Evolutionary conservation across 64 coral and sea anemone species (phyloP).

Genomic region (Cladopsammia gracilis): DNA sequence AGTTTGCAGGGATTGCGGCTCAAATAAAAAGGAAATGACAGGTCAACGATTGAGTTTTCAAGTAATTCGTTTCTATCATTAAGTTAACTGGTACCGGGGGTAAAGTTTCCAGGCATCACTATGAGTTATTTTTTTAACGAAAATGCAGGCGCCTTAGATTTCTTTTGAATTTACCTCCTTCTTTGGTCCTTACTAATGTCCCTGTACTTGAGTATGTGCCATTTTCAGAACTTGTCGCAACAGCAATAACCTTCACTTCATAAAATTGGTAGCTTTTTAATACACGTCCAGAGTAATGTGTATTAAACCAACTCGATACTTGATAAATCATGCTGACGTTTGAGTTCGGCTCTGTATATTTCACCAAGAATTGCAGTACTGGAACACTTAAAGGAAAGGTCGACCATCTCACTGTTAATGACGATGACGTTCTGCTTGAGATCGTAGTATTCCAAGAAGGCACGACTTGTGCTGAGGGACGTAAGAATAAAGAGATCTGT

Average conservation of each 20-base stretch:
- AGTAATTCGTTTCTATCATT: too few species aligned
- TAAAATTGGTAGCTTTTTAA: background rate
- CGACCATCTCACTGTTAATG: background rate
- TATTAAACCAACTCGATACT: too few species aligned
- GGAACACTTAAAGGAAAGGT: background rate
- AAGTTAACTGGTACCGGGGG: too few species aligned
- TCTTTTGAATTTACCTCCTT: slow-evolving; percentile 23
- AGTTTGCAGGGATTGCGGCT: too few species aligned
- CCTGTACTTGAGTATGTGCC: background rate
- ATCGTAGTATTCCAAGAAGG: slow-evolving; percentile 11
- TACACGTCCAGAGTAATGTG: background rate
- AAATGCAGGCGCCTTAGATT: too few species aligned
- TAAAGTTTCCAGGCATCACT: too few species aligned
- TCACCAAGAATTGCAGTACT: background rate
- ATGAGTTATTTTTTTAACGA: too few species aligned
- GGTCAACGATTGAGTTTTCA: too few species aligned
- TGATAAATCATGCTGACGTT: slow-evolving; percentile 1
- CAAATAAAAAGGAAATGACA: too few species aligned
- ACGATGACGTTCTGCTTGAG: background rate
- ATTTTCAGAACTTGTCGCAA: background rate
- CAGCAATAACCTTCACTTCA: slow-evolving; percentile 12
- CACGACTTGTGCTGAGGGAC: background rate
- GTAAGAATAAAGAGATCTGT: background rate
- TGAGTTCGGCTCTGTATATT: background rate
- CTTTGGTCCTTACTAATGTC: background rate